Evolutionary conservation across 1,140 invertebrate genomes (phyloP), one percentile per base, ranked within the genome.

Genomic region (Oedothorax gibbosus): DNA sequence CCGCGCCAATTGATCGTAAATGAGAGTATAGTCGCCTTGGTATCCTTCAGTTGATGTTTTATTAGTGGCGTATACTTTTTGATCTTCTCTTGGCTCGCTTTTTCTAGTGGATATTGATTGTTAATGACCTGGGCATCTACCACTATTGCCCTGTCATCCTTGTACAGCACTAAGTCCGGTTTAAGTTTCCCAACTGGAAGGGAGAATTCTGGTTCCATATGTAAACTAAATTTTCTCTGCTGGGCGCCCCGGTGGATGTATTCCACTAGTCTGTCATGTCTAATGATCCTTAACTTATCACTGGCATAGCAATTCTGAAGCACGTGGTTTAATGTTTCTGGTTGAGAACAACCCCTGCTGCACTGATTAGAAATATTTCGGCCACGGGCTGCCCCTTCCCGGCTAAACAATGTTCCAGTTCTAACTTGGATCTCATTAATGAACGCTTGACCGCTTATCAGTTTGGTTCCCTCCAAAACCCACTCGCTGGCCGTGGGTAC

Each of bases 321-420:
- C 7, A 71, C 10, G n/a, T 71, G 68, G 49, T 71, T 71, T 49
- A 71, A 71, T 7, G 68, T 71, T n/a, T 71, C 68, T 50, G 35
- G 35, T 21, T 21, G 49, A 8, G 8, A 6, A n/a, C 68, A 71
- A 11, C 68, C 68, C 50, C 35, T 71, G 20, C 7, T 10, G 68
- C 68, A 71, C n/a, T 71, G 68, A 49, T 71, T 12, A 11, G 7
- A 12, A 8, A 10, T 18, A 49, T 7, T 7, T 10, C 68, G 20
- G n/a, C 68, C 68, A 7, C 21, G 7, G 7, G 35, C 49, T 10
- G 35, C 49, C 35, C 68, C 10, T 11, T 20, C 7, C n/a, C 68
- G 35, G 20, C 9, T 49, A 50, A 35, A 71, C 8, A 71, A 49
- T 7, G 49, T 49, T 8, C n/a, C 21, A 8, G 9, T 7, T 8